Evolutionary conservation across 1,140 invertebrate species (phyloP), one percentile per base, ranked within the genome.

Genomic region (Philotrypesis tridentata): DNA sequence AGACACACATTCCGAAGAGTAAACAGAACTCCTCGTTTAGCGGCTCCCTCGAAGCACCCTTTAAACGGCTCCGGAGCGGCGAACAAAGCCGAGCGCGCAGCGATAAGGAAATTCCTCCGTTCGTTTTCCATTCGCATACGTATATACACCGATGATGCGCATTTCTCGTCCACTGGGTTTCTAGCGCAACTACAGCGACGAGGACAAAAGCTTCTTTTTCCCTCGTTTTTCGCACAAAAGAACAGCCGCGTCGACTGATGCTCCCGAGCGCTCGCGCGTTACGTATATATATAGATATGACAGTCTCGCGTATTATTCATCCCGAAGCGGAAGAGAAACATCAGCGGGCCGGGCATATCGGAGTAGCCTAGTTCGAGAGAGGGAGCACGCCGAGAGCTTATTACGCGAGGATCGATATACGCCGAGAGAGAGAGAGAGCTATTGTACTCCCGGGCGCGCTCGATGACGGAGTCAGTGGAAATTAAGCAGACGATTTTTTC

Each of bases 281-380:
- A n/a, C n/a, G n/a, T n/a, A n/a, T n/a, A n/a, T n/a, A n/a, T n/a
- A n/a, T n/a, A n/a, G n/a, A n/a, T n/a, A n/a, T n/a, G n/a, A n/a
- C n/a, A n/a, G n/a, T n/a, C n/a, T n/a, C n/a, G n/a, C n/a, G n/a
- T n/a, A n/a, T n/a, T n/a, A n/a, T n/a, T n/a, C n/a, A n/a, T n/a
- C n/a, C n/a, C 33, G 33, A 37, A 21, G 33, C 9, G 23, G 70
- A 40, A 72, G 21, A 21, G n/a, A 12, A 4, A 37, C 71, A 25
- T 27, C 71, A 37, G 2, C 43, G 7, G 61, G 27, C 23, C n/a
- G 33, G 40, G 40, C 21, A 60, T 27, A 73, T 73, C 71, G 43
- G 71, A 55, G 71, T 43, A 73, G 27, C 71, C 71, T 60, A 73
- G 23, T 73, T 73, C 25, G 71, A 48, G 25, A 25, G 27, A 60